Base-by-base conservation (phyloP, 2,888 invertebrate genomes). In the Noctua comes region DNA sequence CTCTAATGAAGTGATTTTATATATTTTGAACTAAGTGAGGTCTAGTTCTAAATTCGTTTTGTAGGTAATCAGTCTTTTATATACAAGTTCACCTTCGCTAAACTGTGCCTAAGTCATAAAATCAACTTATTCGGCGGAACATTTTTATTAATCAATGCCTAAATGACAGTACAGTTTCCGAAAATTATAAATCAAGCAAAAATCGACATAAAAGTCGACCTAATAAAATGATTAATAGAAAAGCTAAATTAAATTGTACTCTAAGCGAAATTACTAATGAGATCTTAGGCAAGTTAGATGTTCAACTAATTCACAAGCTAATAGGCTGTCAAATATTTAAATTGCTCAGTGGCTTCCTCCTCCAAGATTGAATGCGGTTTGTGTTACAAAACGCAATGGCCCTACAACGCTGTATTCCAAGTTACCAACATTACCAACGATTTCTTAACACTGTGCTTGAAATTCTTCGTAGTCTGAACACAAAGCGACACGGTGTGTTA, bases 311-410 rank as follows among this genome's bases (percentile, higher is more conserved):
- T 91, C 88, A 84, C 88, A 83, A 87, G 82, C 88, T 90, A 93
- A 91, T 90, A 89, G 89, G 82, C 90, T 93, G 95, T 94, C 95
- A 95, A 95, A 95, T 93, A 94, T 95, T 94, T 94, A 95, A 95
- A 95, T 95, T 95, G 90, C 85, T 73, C 83, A n/a, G 89, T 90
- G 90, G 93, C 94, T 95, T 95, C 95, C 95, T 95, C 88, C 90
- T 94, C 91, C 91, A 88, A 92, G 92, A 96, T 95, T 96, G 95
- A 94, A 94, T 95, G 95, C 92, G 95, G 95, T 95, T 95, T 90
- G 85, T 87, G 86, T 94, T 94, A 92, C 90, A 90, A 93, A 91
- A 92, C 86, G 89, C 94, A 92, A 93, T 90, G 88, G 86, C 87
- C 89, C 89, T 88, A 84, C 84, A 82, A 73, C 77, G 83, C 89